These are phyloP conservation scores for Sitta carolinensis DNA, from an alignment of 2,797 vertebrate genomes.

Conservation along the genomic window DNA sequence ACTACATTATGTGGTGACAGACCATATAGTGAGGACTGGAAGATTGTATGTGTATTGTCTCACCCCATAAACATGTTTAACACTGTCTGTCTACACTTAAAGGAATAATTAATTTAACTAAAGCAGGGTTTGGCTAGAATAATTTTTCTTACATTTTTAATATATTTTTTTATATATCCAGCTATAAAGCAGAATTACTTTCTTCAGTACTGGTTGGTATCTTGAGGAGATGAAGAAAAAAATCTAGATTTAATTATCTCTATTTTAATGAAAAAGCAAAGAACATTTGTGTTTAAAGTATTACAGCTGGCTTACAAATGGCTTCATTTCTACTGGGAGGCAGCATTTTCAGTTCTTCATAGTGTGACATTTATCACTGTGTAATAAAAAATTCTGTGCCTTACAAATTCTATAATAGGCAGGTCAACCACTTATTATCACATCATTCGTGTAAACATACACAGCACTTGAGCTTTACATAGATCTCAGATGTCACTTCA, in stretches of 20 bases:
- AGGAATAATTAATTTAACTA: not conserved
- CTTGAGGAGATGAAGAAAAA: not conserved
- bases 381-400: slow-evolving; percentile 12
- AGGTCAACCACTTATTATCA: slow-evolving; percentile 33
- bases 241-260: not conserved
- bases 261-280: not conserved
- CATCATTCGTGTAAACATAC: not conserved
- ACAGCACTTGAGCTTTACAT: slow-evolving; percentile 5
- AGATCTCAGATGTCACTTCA: slow-evolving; percentile 5
- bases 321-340: not conserved
- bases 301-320: not conserved
- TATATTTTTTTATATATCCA: not conserved
- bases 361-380: not conserved
- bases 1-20: not conserved
- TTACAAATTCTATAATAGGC: slow-evolving; percentile 12
- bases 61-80: not conserved
- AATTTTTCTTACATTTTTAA: not conserved
- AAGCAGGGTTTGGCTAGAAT: not conserved
- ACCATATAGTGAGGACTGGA: not conserved
- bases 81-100: not conserved
- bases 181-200: not conserved
- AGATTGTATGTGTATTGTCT: accelerated
- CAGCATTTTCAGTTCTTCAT: not conserved
- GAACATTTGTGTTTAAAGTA: not conserved
- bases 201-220: not conserved